Base-by-base conservation (phyloP, 2,113 vertebrate genomes). In the Redunca redunca region DNA sequence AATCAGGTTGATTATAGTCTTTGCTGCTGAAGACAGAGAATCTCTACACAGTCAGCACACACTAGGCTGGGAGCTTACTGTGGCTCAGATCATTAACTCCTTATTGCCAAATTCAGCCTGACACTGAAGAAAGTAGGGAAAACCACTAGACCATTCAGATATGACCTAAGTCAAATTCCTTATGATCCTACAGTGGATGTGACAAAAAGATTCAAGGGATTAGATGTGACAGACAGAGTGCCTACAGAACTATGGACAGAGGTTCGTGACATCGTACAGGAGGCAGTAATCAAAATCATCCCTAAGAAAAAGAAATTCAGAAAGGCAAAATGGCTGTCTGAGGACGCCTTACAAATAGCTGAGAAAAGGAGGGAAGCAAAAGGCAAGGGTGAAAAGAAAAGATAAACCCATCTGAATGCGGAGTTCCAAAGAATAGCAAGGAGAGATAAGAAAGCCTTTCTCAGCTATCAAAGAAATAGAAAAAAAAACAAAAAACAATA, bases 321-420 rank as follows among this genome's bases (percentile, higher is more conserved):
- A 36, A 71, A 19, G 9, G n/a, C n/a, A 71, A 71, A 71, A 71
- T 21, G 17, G 9, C 17, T 71, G 62, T 67, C 16, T 67, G 28
- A 71, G 64, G 64, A 71, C n/a, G 64, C 17, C 17, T 71, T 71
- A 71, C 64, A 71, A 36, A 71, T 36, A 71, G 64, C 64, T 71
- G 64, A 71, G n/a, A 71, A 36, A 36, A 71, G 64, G 8, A 36
- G 17, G 36, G 64, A 21, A 71, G 64, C 64, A 71, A 71, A 36
- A 11, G 4, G 64, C 17, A 71, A 36, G 1, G 17, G 2, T 0
- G 1, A 71, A 71, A 71, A 21, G n/a, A 36, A 36, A 71, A 71
- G n/a, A 71, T 71, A 36, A 71, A 71, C 17, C n/a, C n/a, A 71
- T 36, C 9, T 21, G 9, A 71, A 36, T 71, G 17, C 0, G 0